These are phyloP conservation scores for Cathartes aura DNA, from an alignment of 2,113 vertebrate species.

Conservation along the genomic window DNA sequence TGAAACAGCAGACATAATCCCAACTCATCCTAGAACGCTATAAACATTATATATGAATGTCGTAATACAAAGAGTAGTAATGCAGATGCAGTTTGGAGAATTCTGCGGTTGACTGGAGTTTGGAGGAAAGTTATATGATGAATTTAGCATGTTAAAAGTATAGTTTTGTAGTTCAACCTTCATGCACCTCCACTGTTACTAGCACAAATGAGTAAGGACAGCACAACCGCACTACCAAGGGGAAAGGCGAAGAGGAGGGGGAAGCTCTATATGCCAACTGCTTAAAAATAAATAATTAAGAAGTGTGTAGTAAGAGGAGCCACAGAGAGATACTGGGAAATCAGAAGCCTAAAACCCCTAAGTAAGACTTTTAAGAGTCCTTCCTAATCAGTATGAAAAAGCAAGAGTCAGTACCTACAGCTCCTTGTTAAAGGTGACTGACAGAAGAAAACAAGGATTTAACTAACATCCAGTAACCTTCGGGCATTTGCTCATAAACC, in stretches of 20 bases:
- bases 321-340: background rate
- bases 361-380: background rate
- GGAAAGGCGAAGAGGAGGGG: background rate
- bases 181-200: background rate
- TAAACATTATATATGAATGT: background rate
- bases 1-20: background rate
- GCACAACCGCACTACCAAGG: background rate
- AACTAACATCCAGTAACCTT: conserved; percentile 39
- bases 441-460: conserved; percentile 22
- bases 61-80: background rate
- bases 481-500: conserved; percentile 9
- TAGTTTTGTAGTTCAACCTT: background rate
- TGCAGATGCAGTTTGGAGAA: background rate
- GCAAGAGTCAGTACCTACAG: background rate
- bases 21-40: background rate
- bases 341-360: background rate
- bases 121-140: background rate
- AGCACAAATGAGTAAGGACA: background rate
- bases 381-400: background rate
- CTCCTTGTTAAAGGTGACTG: conserved; percentile 53
- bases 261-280: background rate
- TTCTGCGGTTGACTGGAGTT: background rate
- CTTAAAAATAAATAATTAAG: background rate
- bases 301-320: background rate
- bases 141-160: background rate